Evolutionary conservation across 2,113 vertebrate genomes (phyloP), one percentile per base, ranked within the genome.

Genomic region (Pithys albifrons): DNA sequence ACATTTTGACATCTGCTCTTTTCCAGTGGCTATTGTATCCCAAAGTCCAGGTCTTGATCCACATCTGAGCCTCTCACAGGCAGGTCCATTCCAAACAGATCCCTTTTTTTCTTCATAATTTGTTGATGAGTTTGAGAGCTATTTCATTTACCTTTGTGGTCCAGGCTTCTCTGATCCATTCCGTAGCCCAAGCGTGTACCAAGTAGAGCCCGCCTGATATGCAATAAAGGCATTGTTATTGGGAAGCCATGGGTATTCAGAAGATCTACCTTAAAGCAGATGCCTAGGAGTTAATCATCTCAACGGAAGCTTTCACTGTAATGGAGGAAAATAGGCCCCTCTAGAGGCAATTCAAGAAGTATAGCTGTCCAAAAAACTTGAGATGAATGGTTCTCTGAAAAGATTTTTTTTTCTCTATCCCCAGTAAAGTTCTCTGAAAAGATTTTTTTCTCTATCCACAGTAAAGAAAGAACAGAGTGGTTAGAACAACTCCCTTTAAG

Each of bases 261-360:
- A 80, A 74, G 14, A 54, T 70, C 78, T 85, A 49, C 41, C 51
- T 31, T 73, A 76, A 69, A 85, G 58, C 54, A 9, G 12, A 37
- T 57, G 14, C 15, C 49, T 80, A 49, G n/a, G 35, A 89, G 52
- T 89, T 70, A 89, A n/a, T 66, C 4, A 3, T 83, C 75, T 72
- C 49, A 94, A n/a, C 39, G 81, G 76, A 79, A 96, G 64, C 51
- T 88, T 93, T 58, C 67, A 73, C 45, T 59, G 55, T 79, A 88
- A 41, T 70, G 55, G 92, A 92, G 67, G 91, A 93, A 94, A 96
- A 95, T 7, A 83, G 85, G 72, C 75, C 88, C 92, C 85, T 96
- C 95, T 94, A 92, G 82, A 96, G 95, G 91, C 64, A 96, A 90
- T 62, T 66, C 10, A 6, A 92, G 64, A 48, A 83, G 59, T 0